Conservation (phyloP, 2,113 vertebrate species). For the Alligator sinensis region DNA sequence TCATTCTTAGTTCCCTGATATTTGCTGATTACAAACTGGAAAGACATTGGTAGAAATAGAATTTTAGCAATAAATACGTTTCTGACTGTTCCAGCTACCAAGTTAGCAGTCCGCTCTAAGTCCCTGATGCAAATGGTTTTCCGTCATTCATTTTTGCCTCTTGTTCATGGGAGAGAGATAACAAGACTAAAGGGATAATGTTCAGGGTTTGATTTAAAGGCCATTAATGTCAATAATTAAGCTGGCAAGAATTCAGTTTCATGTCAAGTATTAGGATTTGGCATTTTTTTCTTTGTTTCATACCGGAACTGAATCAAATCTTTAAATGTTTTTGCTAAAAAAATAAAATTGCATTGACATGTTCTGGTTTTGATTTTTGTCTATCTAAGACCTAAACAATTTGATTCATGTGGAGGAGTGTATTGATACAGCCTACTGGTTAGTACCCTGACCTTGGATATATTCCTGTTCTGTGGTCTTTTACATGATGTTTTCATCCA, state of each 20-base stretch:
- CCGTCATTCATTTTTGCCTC: slow-evolving; percentile 30
- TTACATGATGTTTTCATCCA: too few species aligned
- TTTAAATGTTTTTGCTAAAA: slow-evolving; percentile 36
- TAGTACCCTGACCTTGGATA: background rate
- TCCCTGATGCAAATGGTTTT: slow-evolving; percentile 34
- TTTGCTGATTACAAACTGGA: background rate
- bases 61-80: slow-evolving; percentile 1
- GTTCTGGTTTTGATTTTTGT: background rate
- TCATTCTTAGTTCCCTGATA: background rate
- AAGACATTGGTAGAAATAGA: background rate
- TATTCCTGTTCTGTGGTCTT: too few species aligned
- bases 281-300: slow-evolving; percentile 45
- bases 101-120: slow-evolving; percentile 32
- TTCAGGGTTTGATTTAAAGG: slow-evolving; percentile 22
- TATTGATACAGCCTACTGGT: background rate
- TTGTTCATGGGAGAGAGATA: slow-evolving; percentile 37
- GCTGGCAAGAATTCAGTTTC: slow-evolving; percentile 37
- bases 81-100: background rate
- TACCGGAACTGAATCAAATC: background rate
- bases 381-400: background rate
- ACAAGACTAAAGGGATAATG: slow-evolving; percentile 64
- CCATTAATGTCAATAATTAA: slow-evolving; percentile 47
- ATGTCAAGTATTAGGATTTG: slow-evolving; percentile 33
- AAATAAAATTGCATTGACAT: slow-evolving; percentile 55
- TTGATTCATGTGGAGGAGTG: background rate